These are phyloP conservation scores for Drosophila neotestacea DNA, from an alignment of 2,888 invertebrate genomes.

Conservation along the genomic window DNA sequence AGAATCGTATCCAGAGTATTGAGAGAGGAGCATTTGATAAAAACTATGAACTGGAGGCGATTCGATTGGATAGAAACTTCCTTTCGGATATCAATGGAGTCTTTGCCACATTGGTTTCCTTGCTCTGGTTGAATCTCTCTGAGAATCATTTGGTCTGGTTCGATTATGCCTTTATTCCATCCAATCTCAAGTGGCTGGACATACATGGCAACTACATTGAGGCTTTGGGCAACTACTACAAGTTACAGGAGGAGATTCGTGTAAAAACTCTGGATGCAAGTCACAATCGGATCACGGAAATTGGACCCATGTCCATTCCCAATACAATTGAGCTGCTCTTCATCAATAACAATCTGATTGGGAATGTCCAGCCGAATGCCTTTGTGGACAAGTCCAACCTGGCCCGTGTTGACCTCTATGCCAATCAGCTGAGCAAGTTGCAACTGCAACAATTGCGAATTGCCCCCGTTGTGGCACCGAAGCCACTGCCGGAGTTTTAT, in stretches of 20 bases:
- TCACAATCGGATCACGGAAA: constrained; percentile 93
- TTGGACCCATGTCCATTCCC: constrained; percentile 93
- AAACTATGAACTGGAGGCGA: constrained; percentile 93
- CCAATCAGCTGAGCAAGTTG: constrained; percentile 93
- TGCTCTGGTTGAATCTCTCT: constrained; percentile 94
- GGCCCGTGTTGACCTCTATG: constrained; percentile 95
- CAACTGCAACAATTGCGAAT: constrained; percentile 93
- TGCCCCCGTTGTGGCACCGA: constrained; percentile 88
- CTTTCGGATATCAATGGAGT: constrained; percentile 95
- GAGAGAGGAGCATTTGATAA: constrained; percentile 94
- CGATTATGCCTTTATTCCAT: constrained; percentile 96
- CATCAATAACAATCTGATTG: constrained; percentile 95
- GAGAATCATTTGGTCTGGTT: constrained; percentile 97
- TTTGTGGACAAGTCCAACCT: constrained; percentile 94
- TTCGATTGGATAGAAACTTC: constrained; percentile 94
- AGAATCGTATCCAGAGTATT: constrained; percentile 94
- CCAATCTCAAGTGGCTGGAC: constrained; percentile 95
- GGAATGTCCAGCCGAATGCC: constrained; percentile 92
- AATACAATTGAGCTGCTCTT: constrained; percentile 94
- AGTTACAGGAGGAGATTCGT: constrained; percentile 92
- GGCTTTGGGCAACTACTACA: constrained; percentile 94
- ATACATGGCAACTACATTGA: constrained; percentile 96
- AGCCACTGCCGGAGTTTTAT: constrained; percentile 94
- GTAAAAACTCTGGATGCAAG: constrained; percentile 96
- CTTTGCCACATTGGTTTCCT: constrained; percentile 92